These are phyloP conservation scores for Stictonetta naevosa DNA, from an alignment of 2,113 vertebrate genomes.

Conservation along the genomic window DNA sequence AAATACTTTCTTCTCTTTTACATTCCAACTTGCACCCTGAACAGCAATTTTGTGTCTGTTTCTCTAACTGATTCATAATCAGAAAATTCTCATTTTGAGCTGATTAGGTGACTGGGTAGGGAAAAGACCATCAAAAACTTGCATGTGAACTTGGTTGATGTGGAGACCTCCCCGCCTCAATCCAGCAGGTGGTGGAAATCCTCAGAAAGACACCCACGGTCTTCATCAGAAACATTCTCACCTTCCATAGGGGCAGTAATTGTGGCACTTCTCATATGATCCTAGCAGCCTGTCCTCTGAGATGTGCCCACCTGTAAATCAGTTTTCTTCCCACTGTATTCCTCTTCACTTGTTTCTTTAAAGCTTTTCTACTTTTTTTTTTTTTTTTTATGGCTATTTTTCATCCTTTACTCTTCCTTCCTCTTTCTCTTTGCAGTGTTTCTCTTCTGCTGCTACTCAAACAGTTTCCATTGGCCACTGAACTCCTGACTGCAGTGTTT, in stretches of 20 bases:
- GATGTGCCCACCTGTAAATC: not conserved
- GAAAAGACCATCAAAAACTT: not conserved
- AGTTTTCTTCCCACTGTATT: not conserved
- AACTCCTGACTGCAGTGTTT: not conserved
- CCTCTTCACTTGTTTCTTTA: not conserved
- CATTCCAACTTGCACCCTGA: not conserved
- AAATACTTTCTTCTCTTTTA: not conserved
- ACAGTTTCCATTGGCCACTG: not conserved
- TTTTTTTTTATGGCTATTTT: not conserved
- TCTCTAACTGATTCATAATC: not conserved
- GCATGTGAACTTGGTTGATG: not conserved
- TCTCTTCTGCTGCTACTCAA: not conserved
- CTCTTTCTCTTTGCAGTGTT: not conserved
- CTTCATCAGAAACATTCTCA: not conserved
- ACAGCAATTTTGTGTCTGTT: not conserved
- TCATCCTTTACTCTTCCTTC: not conserved
- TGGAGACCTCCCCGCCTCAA: fast-evolving
- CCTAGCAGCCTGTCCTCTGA: not conserved
- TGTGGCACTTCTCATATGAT: fast-evolving
- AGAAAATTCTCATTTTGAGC: not conserved
- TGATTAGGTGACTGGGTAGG: not conserved
- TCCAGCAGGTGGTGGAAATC: not conserved
- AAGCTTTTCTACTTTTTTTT: not conserved
- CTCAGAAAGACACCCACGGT: not conserved
- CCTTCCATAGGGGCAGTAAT: not conserved